Base-by-base conservation (phyloP, 2,113 vertebrate genomes). In the Brachyhypopomus occidentalis region DNA sequence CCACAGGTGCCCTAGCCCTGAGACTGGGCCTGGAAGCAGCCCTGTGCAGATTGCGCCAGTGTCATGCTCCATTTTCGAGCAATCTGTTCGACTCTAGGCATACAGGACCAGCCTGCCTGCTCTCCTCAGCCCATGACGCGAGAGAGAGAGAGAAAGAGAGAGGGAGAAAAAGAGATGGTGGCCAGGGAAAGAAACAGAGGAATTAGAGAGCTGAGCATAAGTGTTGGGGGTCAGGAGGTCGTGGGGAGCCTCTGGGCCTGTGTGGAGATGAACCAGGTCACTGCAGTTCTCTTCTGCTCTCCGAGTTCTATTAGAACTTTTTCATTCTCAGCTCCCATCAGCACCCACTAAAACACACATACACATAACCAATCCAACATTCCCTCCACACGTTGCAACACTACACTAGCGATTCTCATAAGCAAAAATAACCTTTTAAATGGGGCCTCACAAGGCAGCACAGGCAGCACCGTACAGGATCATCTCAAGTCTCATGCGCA, bases 51-150 rank as follows among this genome's bases (percentile, higher is more conserved):
- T n/a, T 80, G 69, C 3, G 22, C 64, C 25, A 64, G 17, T 22
- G 36, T 73, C 56, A 73, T 23, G 78, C 27, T 73, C 27, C 58
- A 80, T 27, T 73, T 73, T 73, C 59, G 36, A 23, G 25, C 70
- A 80, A 64, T 72, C 78, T 80, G 78, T 79, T 72, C 5, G 17
- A 36, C 56, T 27, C n/a, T 25, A 55, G 45, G 25, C 45, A 36
- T 55, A 67, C 12, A 19, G 30, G 64, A 67, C 22, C n/a, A 8
- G 62, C 8, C 41, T 77, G 75, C 23, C 20, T 20, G 66, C 25
- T 67, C 67, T 67, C 48, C 20, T 64, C 34, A 41, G 20, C 27
- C 41, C 55, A 59, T 30, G 17, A n/a, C 30, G 2, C 38, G 23
- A 62, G 59, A 52, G 27, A 23, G 59, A 17, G 58, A 9, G 17